Base-by-base conservation (phyloP, 1,140 invertebrate genomes). In the Cheumatopsyche charites region DNA sequence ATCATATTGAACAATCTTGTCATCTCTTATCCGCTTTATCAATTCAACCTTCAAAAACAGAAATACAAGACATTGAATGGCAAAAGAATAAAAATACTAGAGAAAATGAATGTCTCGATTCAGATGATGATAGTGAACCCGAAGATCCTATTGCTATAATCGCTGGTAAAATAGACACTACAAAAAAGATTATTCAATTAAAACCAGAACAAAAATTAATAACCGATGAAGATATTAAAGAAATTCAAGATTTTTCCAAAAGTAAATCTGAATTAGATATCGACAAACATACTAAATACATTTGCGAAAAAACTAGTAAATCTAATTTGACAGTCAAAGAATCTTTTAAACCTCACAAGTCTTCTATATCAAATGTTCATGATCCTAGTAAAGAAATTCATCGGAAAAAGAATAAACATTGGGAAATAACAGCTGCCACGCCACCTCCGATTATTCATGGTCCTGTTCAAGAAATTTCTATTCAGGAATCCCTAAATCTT, bases 401-500 rank as follows among this genome's bases (percentile, higher is more conserved):
- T 5, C 83, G 87, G 63, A 88, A 87, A 70, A 85, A 83, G 55
- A 73, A 84, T 61, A 88, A 88, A 79, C 76, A 88, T 77, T 91
- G 90, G 89, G 90, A 91, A 80, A 79, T 88, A 2, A 90, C 89
- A 1, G 87, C 90, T 42, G 90, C 90, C 13, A 91, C 90, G n/a
- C 90, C 86, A 13, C 87, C 87, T 6, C 83, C 84, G 0, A 84
- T 84, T 70, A 75, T 87, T 62, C 84, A 88, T 77, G 86, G 84
- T 68, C 82, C 86, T 67, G 81, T 81, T 4, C 87, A 88, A 80
- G 69, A 82, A 29, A 78, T 90, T 62, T 82, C 77, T 67, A 78
- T 90, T 45, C 82, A 85, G 74, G 88, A 89, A 75, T 88, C 88
- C 9, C 77, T 90, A 9, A 81, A 81, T 68, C 78, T 90, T 21